A percentile compares a stretch with the other conserved stretches of the same genome.
Conservation (phyloP, 2,797 vertebrate genomes). For the Poeciliopsis presidionis region DNA sequence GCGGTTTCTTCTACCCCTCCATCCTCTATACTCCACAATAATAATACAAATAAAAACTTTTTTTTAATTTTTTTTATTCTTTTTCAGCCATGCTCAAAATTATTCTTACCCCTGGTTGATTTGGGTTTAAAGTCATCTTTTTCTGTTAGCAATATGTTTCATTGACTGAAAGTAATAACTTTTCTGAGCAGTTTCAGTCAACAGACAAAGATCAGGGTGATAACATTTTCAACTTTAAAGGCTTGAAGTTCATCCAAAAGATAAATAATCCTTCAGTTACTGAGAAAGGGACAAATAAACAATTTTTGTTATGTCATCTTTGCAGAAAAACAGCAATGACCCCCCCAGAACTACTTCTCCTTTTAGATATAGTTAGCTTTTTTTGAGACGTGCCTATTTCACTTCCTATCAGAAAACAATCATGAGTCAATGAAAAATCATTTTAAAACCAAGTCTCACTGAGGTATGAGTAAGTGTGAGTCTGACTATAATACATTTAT, state of each 20-base stretch:
- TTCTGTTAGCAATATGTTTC: neutral
- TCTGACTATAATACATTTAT: neutral
- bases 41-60: neutral
- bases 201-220: neutral
- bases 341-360: neutral
- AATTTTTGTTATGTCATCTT: neutral
- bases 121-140: neutral
- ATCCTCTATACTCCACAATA: neutral
- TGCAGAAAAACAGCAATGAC: neutral
- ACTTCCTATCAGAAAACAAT: neutral
- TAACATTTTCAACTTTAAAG: neutral
- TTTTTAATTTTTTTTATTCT: neutral
- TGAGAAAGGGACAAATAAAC: neutral
- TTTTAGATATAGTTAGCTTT: neutral
- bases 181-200: neutral
- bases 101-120: neutral
- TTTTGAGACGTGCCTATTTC: neutral
- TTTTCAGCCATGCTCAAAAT: neutral
- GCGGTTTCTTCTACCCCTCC: neutral
- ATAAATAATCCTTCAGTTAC: neutral
- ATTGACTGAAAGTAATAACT: neutral
- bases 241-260: neutral
- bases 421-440: neutral
- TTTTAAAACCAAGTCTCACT: neutral
- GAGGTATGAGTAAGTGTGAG: neutral